phyloP scores from a whole-genome alignment of 30 jellyfish, hydroid and myxozoan species.

The Aurelia aurita region DNA sequence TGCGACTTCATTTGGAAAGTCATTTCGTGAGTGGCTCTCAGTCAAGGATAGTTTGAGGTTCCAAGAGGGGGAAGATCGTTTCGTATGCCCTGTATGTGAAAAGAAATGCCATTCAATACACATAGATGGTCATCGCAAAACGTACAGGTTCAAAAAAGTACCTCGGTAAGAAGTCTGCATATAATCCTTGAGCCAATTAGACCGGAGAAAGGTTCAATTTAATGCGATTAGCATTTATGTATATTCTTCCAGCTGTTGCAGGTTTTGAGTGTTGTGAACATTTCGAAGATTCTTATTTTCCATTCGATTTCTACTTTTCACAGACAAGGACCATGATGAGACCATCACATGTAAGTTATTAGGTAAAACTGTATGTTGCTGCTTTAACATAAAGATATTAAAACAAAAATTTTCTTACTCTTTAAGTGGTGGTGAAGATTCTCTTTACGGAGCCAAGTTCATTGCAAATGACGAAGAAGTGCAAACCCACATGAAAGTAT shows the following conservation, averaged over 20 bases:
- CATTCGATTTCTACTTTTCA: too few species aligned
- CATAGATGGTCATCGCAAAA: slow-evolving; percentile 27
- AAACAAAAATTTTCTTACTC: not conserved
- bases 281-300: too few species aligned
- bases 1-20: slow-evolving; percentile 4
- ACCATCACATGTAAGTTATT: too few species aligned
- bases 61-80: slow-evolving; percentile 30
- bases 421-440: not conserved
- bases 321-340: too few species aligned
- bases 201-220: too few species aligned
- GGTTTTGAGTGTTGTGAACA: too few species aligned
- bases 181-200: too few species aligned
- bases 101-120: slow-evolving; percentile 26
- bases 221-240: too few species aligned
- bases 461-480: slow-evolving; percentile 38
- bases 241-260: too few species aligned
- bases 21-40: slow-evolving; percentile 14
- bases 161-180: slow-evolving; percentile 15
- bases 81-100: slow-evolving; percentile 18
- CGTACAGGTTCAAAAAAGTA: slow-evolving; percentile 26
- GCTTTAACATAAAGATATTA: too few species aligned
- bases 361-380: too few species aligned
- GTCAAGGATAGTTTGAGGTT: slow-evolving; percentile 9
- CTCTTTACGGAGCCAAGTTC: slow-evolving; percentile 2
- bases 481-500: slow-evolving; percentile 31